Evolutionary conservation across 92 coral and sea anemone genomes (phyloP).

Genomic region (Parazoanthus darwini): DNA sequence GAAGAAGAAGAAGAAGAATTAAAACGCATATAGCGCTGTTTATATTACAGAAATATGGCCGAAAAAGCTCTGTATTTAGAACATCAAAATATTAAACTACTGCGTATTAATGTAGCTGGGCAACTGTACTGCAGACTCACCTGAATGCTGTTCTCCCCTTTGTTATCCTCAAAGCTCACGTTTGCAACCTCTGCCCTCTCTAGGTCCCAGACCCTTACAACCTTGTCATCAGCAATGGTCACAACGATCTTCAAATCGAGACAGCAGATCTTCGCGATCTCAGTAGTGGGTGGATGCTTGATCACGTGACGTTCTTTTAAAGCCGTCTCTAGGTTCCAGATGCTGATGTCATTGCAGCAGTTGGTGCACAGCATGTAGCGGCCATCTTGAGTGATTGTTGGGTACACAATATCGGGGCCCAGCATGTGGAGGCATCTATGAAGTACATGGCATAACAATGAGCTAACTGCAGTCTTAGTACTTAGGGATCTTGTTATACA

Average conservation of each 20-base stretch:
- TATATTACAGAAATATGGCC: no score
- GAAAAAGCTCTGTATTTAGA: no score
- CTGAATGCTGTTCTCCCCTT: slow-evolving; percentile 77
- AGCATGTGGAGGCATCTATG: no score
- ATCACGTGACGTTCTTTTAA: slow-evolving; percentile 87
- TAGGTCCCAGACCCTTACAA: slow-evolving; percentile 96
- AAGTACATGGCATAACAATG: no score
- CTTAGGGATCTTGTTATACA: no score
- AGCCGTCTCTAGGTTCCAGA: slow-evolving; percentile 97
- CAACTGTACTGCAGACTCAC: slow-evolving; percentile 39
- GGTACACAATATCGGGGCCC: no score
- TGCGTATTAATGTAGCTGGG: background rate
- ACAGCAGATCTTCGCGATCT: slow-evolving; percentile 72
- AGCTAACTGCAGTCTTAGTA: no score
- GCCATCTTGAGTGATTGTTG: no score
- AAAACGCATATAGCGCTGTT: background rate
- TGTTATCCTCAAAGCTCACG: slow-evolving; percentile 86
- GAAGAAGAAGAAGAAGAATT: background rate
- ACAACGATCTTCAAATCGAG: slow-evolving; percentile 79
- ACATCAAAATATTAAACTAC: no score
- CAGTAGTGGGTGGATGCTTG: slow-evolving; percentile 92
- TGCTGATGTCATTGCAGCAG: no score
- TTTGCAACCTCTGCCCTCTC: slow-evolving; percentile 76
- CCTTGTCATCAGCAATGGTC: slow-evolving; percentile 87
- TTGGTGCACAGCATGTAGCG: no score